Base-by-base conservation (phyloP, 2,888 invertebrate genomes). In the Rhagophthalmus giganteus region DNA sequence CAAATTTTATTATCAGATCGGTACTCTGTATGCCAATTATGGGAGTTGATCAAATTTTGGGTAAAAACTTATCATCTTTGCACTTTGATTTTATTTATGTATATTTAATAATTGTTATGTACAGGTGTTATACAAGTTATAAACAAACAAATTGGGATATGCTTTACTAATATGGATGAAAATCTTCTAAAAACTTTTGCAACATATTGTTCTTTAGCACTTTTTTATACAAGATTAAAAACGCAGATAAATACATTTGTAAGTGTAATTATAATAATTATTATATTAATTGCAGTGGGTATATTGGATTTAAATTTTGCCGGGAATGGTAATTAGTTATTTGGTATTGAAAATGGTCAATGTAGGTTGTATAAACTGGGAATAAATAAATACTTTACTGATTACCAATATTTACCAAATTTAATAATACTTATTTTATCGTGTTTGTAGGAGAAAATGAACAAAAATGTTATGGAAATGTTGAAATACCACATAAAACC, bases 91-190 rank as follows among this genome's bases (percentile, higher is more conserved):
- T 24, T 9, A 7, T 27, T 14, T 26, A 37, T 8, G 5, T 14
- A 11, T 14, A 28, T 11, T 10, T 27, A 15, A 16, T 9, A 5
- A 12, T 39, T 16, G 15, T 14, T 12, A 2, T 16, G 2, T 25
- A 9, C 9, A 82, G 83, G 83, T 37, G 78, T 82, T 0, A 78
- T 83, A 0, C 80, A 82, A 65, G 68, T 83, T 2, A 76, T 78
- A 1, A 84, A 84, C 67, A 84, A 84, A 65, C 70, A 60, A 4
- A 67, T 68, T 70, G 74, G 64, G 63, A 74, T 32, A 42, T 71
- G 78, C 2, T 84, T 83, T 62, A 73, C 74, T 27, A 27, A 57
- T 0, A 76, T 78, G 3, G 84, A 84, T 60, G 82, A 83, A 65
- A 64, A 70, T 37, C 69, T 83, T 40, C 79, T 82, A 59, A 65